Evolutionary conservation across 2,797 vertebrate genomes (phyloP).

Genomic region (Sebastolobus alascanus): DNA sequence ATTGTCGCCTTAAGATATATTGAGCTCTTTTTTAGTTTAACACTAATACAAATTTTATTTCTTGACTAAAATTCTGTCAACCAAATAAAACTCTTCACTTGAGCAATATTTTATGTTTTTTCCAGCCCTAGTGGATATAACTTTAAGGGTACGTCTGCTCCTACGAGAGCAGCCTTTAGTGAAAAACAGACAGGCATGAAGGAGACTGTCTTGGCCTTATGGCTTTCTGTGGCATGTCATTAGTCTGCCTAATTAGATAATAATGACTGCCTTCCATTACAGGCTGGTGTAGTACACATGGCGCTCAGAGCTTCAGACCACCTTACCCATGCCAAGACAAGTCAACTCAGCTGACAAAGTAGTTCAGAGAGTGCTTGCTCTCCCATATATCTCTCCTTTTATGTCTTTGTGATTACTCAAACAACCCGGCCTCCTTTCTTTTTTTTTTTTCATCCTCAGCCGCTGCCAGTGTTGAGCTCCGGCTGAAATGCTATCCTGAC

Average conservation of each 20-base stretch:
- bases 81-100: neutral
- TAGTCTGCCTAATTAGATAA: slow-evolving; percentile 87
- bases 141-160: slow-evolving; percentile 29
- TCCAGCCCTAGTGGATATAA: slow-evolving; percentile 9
- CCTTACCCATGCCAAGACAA: slow-evolving; percentile 66
- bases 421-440: slow-evolving; percentile 1
- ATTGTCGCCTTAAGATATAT: neutral
- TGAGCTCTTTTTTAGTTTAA: neutral
- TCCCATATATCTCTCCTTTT: slow-evolving; percentile 43
- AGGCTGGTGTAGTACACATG: slow-evolving; percentile 72
- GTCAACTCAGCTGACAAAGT: slow-evolving; percentile 64
- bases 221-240: slow-evolving; percentile 78
- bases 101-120: neutral
- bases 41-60: neutral
- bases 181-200: slow-evolving; percentile 66
- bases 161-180: slow-evolving; percentile 53
- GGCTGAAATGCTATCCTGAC: slow-evolving; percentile 23
- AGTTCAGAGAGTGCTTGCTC: slow-evolving; percentile 39
- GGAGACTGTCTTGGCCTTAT: slow-evolving; percentile 76
- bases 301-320: slow-evolving; percentile 61
- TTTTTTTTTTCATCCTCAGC: slow-evolving; percentile 25
- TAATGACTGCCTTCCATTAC: slow-evolving; percentile 86
- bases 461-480: slow-evolving; percentile 34
- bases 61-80: neutral
- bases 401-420: slow-evolving; percentile 58